phyloP scores from a whole-genome alignment of 2,113 vertebrate genomes.

The Penelope pileata region DNA sequence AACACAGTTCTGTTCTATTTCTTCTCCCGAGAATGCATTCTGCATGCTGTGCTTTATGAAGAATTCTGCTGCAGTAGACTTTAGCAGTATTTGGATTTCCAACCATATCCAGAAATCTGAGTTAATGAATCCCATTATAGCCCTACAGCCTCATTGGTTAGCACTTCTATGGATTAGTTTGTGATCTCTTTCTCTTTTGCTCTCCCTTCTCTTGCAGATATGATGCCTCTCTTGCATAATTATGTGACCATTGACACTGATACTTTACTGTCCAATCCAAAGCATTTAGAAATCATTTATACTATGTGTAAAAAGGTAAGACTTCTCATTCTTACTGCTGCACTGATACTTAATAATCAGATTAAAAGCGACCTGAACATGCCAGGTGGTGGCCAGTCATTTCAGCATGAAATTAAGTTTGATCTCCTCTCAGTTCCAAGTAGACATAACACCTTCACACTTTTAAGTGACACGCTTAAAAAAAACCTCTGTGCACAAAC shows the following conservation, averaged over 20 bases:
- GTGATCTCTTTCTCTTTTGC: not conserved
- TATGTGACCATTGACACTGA: slow-evolving; percentile 97
- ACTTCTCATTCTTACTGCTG: not conserved
- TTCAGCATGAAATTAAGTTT: not conserved
- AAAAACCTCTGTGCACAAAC: not conserved
- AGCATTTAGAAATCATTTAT: slow-evolving; percentile 95
- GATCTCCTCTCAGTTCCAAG: not conserved
- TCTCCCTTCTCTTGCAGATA: slow-evolving; percentile 81
- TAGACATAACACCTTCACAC: not conserved
- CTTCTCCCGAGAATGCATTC: not conserved
- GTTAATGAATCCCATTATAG: not conserved
- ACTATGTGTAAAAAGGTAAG: slow-evolving; percentile 98
- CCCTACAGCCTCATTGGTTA: not conserved
- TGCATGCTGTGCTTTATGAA: not conserved
- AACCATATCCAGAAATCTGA: not conserved
- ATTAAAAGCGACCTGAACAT: not conserved
- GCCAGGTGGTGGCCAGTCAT: not conserved
- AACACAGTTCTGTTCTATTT: not conserved
- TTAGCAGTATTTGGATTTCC: not conserved
- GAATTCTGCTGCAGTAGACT: not conserved
- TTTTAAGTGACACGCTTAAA: not conserved
- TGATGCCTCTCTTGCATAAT: slow-evolving; percentile 99
- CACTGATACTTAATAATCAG: not conserved
- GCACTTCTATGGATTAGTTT: not conserved
- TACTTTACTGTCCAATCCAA: slow-evolving; percentile 90